A percentile compares a stretch with the other conserved stretches of the same genome.
phyloP scores from a whole-genome alignment of 2,797 vertebrate genomes.

The Meda fulgida region DNA sequence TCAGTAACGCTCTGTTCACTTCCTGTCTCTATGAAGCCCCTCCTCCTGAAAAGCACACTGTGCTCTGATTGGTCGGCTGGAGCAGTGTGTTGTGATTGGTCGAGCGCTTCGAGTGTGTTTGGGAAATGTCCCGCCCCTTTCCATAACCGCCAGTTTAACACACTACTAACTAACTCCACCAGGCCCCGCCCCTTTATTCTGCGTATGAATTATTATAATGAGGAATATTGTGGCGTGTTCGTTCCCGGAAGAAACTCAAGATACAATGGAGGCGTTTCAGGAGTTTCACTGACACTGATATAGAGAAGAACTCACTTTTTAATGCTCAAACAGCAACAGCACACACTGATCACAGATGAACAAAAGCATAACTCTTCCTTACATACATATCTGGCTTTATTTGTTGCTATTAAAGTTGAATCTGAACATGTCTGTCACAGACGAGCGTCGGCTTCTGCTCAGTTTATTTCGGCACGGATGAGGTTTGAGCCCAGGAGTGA shows the following conservation, averaged over 20 bases:
- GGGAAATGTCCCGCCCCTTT: not conserved
- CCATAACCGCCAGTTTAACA: not conserved
- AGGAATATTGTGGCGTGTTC: not conserved
- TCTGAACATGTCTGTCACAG: not conserved
- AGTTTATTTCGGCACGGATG: not conserved
- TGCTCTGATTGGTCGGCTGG: not conserved
- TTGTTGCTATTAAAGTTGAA: not conserved
- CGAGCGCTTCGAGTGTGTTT: not conserved
- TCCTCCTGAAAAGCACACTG: not conserved
- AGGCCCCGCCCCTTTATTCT: not conserved
- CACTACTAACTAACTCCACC: not conserved
- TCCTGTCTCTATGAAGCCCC: not conserved
- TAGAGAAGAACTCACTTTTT: too few species aligned
- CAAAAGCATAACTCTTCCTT: too few species aligned
- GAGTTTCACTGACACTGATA: too few species aligned
- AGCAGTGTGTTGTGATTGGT: not conserved
- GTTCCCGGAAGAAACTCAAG: not conserved
- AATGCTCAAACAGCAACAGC: too few species aligned
- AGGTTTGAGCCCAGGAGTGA: conserved; percentile 20
- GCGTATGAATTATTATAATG: not conserved
- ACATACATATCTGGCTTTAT: not conserved
- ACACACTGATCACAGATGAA: not conserved
- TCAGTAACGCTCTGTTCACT: not conserved
- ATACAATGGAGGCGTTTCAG: not conserved
- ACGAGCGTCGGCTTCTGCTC: too few species aligned